Evolutionary conservation across 2,113 vertebrate genomes (phyloP).

Genomic region (Rhabdornis inornatus): DNA sequence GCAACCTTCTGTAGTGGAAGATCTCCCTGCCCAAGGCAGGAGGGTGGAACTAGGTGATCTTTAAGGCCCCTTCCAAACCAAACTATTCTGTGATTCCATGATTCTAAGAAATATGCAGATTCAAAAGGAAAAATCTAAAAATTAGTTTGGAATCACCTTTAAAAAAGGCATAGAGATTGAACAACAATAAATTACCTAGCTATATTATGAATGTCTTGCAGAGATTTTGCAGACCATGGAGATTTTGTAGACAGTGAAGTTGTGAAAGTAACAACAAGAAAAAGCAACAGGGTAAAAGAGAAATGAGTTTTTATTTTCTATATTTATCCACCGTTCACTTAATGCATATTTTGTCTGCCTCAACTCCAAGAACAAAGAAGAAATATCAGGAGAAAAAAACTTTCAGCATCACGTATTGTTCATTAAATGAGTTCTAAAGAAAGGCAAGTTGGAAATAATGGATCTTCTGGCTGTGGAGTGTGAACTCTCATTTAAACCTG

Average conservation of each 20-base stretch:
- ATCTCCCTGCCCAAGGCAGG: not conserved
- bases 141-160: not conserved
- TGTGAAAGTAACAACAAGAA: not conserved
- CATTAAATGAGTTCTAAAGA: not conserved
- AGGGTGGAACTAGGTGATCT: not conserved
- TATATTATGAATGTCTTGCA: not conserved
- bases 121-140: not conserved
- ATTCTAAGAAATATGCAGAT: not conserved
- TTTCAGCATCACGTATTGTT: not conserved
- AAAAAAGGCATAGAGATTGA: not conserved
- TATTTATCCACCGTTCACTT: not conserved
- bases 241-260: not conserved
- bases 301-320: not conserved
- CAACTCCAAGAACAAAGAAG: not conserved
- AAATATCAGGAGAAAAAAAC: not conserved
- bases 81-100: not conserved
- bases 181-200: not conserved
- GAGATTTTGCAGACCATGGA: not conserved
- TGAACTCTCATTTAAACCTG: not conserved
- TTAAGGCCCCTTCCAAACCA: not conserved
- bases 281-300: accelerated
- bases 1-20: not conserved
- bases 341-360: not conserved
- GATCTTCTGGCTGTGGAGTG: not conserved
- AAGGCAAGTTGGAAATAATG: not conserved